Evolutionary conservation across 2,888 invertebrate genomes (phyloP).

Genomic region (Malachius bipustulatus): DNA sequence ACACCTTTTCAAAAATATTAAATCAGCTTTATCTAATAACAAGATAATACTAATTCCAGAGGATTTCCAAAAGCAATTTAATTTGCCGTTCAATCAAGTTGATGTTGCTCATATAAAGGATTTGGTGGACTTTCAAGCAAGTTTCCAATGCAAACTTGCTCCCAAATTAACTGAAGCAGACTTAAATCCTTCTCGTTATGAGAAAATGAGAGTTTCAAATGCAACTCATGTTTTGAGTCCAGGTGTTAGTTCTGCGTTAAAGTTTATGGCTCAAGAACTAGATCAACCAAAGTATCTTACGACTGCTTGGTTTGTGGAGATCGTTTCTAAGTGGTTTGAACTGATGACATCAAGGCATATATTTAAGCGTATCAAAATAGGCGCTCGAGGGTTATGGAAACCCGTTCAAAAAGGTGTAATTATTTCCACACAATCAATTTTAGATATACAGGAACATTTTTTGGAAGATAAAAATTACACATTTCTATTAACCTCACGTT

Average conservation of each 20-base stretch:
- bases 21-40: conserved; percentile 12
- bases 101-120: conserved; percentile 13
- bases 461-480: conserved; percentile 7
- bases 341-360: conserved; percentile 16
- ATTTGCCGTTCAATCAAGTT: conserved; percentile 14
- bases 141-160: conserved; percentile 10
- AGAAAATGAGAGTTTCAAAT: conserved; percentile 15
- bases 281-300: conserved; percentile 12
- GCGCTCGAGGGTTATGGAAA: conserved; percentile 10
- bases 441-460: conserved; percentile 11
- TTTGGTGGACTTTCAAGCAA: conserved; percentile 8
- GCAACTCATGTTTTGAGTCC: conserved; percentile 14
- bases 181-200: conserved; percentile 9
- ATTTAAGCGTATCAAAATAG: conserved; percentile 11
- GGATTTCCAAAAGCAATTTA: conserved; percentile 9
- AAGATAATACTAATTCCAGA: conserved; percentile 10
- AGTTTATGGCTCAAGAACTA: conserved; percentile 11
- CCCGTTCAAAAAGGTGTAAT: conserved; percentile 9
- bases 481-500: conserved; percentile 12
- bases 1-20: conserved; percentile 13
- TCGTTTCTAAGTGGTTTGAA: conserved; percentile 15
- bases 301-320: conserved; percentile 17
- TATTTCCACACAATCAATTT: conserved; percentile 13
- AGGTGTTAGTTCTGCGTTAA: conserved; percentile 14
- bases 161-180: conserved; percentile 11